A percentile compares a stretch with the other conserved stretches of the same genome.
Evolutionary conservation across 2,797 vertebrate species (phyloP).

Genomic region (Halcyon leucocephala): DNA sequence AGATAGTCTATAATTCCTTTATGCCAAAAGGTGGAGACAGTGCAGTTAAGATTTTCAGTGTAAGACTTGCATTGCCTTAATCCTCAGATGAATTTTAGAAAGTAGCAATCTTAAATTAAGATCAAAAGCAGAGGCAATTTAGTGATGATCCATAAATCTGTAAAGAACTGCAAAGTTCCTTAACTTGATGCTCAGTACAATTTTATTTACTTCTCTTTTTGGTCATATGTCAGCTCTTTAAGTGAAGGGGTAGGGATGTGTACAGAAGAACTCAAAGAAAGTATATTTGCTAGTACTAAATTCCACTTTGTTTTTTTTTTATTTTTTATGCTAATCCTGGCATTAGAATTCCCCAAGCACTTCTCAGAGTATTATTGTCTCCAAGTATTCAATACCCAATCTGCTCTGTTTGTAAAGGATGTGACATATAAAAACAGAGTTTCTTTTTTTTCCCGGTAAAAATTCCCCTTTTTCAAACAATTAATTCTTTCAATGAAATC

Average conservation of each 20-base stretch:
- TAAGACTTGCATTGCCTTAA: background rate
- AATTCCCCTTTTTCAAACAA: background rate
- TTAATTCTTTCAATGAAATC: conserved; percentile 29
- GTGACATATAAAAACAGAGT: background rate
- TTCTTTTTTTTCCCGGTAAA: background rate
- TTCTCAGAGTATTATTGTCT: background rate
- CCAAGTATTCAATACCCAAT: background rate
- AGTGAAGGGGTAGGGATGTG: background rate
- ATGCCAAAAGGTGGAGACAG: background rate
- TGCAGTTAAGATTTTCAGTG: background rate
- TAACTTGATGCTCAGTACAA: background rate
- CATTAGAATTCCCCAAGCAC: background rate
- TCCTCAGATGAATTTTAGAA: background rate
- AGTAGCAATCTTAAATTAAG: conserved; percentile 6
- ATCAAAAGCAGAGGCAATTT: background rate
- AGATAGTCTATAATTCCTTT: background rate
- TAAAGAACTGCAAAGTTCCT: background rate
- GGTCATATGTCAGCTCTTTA: background rate
- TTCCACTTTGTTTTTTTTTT: background rate
- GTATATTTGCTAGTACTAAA: background rate
- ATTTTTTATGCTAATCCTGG: background rate
- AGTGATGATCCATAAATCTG: background rate
- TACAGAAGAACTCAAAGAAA: background rate
- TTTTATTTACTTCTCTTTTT: conserved; percentile 2
- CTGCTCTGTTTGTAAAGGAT: background rate